Base-by-base conservation (phyloP, 2,797 vertebrate species). In the Petrocephalus schoutedeni region DNA sequence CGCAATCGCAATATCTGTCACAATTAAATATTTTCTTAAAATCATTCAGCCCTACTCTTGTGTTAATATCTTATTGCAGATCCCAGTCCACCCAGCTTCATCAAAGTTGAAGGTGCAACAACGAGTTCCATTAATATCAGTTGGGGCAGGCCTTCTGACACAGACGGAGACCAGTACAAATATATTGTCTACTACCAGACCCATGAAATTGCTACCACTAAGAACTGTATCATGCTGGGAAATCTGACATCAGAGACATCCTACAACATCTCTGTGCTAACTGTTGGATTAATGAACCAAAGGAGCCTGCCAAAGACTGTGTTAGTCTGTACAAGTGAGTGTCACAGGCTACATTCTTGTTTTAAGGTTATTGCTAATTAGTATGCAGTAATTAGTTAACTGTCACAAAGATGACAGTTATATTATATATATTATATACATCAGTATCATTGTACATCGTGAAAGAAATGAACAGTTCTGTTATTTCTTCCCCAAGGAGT, bases 281-380 rank as follows among this genome's bases (percentile, higher is more conserved):
- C 91, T 3, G 87, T 94, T 0, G 94, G 93, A 3, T 87, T 71
- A 19, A 0, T 0, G 19, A 23, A 10, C 10, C 94, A 93, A 80
- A 0, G 9, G 8, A 96, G 95, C 90, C 89, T 90, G 36, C 41
- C 53, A 86, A 88, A 89, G 74, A 91, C 1, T 0, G n/a, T 84
- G 36, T 0, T 3, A 16, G 89, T 5, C 21, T 94, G 92, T 36
- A 95, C 95, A 77, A 93, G 95, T 96, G 86, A 93, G 95, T 93
- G 36, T 56, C 41, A 14, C 7, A 56, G 16, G 36, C 58, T n/a
- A 51, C 3, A 53, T 23, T 41, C 56, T 56, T 58, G 53, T 86
- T 10, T 85, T 41, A 80, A 49, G 23, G 45, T 58, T 4, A 59
- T 23, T 49, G 49, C 28, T 16, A 3, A 41, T 58, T 19, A 71